These are phyloP conservation scores for Notodonta dromedarius DNA, from an alignment of 2,888 invertebrate species.

Conservation along the genomic window DNA sequence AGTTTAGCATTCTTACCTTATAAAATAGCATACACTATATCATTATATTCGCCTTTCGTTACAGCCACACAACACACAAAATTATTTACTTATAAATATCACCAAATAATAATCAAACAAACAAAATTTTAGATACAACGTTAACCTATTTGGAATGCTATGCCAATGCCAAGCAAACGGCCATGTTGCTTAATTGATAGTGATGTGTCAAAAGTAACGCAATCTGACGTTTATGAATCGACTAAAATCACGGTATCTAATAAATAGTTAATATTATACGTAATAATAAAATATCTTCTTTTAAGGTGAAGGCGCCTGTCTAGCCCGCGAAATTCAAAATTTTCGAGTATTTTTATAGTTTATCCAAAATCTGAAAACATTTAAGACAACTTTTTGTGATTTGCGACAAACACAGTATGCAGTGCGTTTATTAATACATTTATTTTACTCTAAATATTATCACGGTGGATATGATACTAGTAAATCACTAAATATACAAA, in stretches of 20 bases:
- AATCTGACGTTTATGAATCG: neutral
- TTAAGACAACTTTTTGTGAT: too few relatives aligned
- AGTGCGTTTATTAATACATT: too few relatives aligned
- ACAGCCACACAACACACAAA: conserved; percentile 57
- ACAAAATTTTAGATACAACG: conserved; percentile 54
- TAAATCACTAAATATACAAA: too few relatives aligned
- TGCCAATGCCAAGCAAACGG: conserved; percentile 48
- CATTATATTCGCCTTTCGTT: conserved; percentile 64
- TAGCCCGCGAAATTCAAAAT: too few relatives aligned
- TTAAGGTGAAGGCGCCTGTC: too few relatives aligned
- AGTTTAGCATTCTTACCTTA: conserved; percentile 65
- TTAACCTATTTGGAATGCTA: conserved; percentile 64
- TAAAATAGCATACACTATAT: conserved; percentile 59
- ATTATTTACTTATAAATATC: conserved; percentile 33
- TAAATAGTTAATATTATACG: too few relatives aligned
- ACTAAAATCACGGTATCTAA: neutral
- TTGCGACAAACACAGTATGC: too few relatives aligned
- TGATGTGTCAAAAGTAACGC: conserved; percentile 10
- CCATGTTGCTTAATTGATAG: conserved; percentile 47
- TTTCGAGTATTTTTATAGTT: too few relatives aligned
- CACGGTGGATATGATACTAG: too few relatives aligned
- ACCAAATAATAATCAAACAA: conserved; percentile 50
- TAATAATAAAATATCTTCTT: too few relatives aligned
- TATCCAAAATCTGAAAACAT: too few relatives aligned
- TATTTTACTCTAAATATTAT: too few relatives aligned